Evolutionary conservation across 2,797 vertebrate species (phyloP), one percentile per base, ranked within the genome.

Genomic region (Nyctibius grandis): DNA sequence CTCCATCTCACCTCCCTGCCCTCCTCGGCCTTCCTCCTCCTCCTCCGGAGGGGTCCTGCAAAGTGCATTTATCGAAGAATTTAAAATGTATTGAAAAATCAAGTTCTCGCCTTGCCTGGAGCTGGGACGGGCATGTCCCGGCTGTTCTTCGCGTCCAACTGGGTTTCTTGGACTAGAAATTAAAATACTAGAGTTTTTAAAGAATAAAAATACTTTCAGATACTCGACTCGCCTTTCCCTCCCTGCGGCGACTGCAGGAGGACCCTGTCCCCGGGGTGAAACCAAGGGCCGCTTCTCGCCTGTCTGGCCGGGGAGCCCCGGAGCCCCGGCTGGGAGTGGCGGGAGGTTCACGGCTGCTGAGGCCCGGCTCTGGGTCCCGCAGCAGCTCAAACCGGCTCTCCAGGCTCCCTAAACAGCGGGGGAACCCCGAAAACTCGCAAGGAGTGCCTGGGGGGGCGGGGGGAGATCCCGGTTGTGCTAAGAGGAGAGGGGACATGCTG

Each of bases 361-460:
- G 31, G 18, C 18, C 5, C 26, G 50, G 26, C 28, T 29, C 50
- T 26, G 31, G 29, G 18, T 54, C 53, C 53, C 7, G 31, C 31
- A 59, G 70, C 44, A 51, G 34, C 0, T 0, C 42, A 63, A 31
- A 33, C 14, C 5, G 9, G 3, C 11, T 85, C n/a, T 45, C 8
- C 21, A 69, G 12, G 8, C 9, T 26, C 3, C 21, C 2, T 3
- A 34, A 26, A 16, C 4, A 3, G 9, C 17, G 10, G 5, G 9
- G 4, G 5, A 85, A 20, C n/a, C 25, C 70, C 12, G 14, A 82
- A 82, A 87, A 45, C 25, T 8, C 4, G 1, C 12, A 26, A 20
- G 22, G 12, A 70, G 4, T 28, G 8, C 20, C 22, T 38, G 10
- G 3, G 4, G 21, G 12, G 42, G 42, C 8, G 21, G 3, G 4